Evolutionary conservation across 2,113 vertebrate genomes (phyloP), one percentile per base, ranked within the genome.

Genomic region (Hypocryptadius cinnamomeus): DNA sequence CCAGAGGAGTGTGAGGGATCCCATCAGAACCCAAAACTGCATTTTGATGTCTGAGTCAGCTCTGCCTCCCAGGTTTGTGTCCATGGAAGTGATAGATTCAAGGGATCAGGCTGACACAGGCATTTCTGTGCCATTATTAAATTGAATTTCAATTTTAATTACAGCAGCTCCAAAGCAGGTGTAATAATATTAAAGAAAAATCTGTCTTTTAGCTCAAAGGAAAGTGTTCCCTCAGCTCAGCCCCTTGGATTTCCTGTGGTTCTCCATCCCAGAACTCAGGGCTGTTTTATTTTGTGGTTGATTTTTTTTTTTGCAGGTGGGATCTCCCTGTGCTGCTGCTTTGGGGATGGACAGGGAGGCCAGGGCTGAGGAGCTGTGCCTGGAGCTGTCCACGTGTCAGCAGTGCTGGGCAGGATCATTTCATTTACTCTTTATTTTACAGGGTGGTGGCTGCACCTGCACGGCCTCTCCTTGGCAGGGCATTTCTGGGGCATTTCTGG

Each of bases 21-120:
- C 25, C 59, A 9, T 44, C 48, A 27, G 51, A 28, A 33, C n/a
- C 54, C 56, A 25, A 8, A 35, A 2, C 22, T 33, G 22, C 1
- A 0, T 16, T 16, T 51, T 17, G n/a, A 19, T 64, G 56, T 59
- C 73, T 16, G 33, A 59, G 44, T 18, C 66, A 57, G 37, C 16
- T 35, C 35, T 0, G 0, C 50, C 33, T 30, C 12, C 17, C 11
- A 6, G 40, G 5, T 28, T 18, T 40, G 42, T 57, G 33, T 24
- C 40, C 15, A 2, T 4, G 33, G 45, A 17, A 21, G 17, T 1
- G 21, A 12, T 22, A 21, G 66, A 13, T 5, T 23, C 33, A 16
- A n/a, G 39, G 51, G 33, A 19, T 42, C 50, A 22, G 44, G 35
- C 35, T 83, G 57, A n/a, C 27, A 20, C 12, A 11, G 28, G 84